These are phyloP conservation scores for Charadrius vociferus DNA, from an alignment of 2,113 vertebrate genomes.

Conservation along the genomic window DNA sequence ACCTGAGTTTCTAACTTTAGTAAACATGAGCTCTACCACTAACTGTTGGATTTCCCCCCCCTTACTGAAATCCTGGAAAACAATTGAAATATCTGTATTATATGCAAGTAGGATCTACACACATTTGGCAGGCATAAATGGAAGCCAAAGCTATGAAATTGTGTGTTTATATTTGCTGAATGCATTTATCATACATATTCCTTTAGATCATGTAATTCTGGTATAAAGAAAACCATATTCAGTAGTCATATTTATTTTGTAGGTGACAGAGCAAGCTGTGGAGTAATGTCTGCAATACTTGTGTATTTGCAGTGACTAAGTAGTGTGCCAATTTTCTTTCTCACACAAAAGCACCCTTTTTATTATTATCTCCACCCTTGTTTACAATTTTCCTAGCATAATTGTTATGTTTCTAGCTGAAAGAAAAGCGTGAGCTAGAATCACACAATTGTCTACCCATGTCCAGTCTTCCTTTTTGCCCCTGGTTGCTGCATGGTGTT, in stretches of 20 bases:
- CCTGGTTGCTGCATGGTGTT: rapidly evolving
- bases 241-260: background rate
- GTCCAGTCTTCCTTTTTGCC: background rate
- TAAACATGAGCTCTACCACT: background rate
- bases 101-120: background rate
- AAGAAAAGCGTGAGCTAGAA: background rate
- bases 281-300: background rate
- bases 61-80: background rate
- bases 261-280: background rate
- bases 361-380: background rate
- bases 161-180: background rate
- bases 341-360: background rate
- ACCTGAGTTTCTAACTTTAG: background rate
- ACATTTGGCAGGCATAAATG: background rate
- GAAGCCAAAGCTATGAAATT: background rate
- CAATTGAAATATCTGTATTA: background rate
- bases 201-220: background rate
- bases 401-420: background rate
- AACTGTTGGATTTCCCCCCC: background rate
- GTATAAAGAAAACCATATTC: background rate
- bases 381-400: background rate
- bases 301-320: background rate
- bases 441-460: background rate
- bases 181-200: background rate
- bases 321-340: background rate